phyloP scores from a whole-genome alignment of 2,888 invertebrate species.

The Vanessa cardui region DNA sequence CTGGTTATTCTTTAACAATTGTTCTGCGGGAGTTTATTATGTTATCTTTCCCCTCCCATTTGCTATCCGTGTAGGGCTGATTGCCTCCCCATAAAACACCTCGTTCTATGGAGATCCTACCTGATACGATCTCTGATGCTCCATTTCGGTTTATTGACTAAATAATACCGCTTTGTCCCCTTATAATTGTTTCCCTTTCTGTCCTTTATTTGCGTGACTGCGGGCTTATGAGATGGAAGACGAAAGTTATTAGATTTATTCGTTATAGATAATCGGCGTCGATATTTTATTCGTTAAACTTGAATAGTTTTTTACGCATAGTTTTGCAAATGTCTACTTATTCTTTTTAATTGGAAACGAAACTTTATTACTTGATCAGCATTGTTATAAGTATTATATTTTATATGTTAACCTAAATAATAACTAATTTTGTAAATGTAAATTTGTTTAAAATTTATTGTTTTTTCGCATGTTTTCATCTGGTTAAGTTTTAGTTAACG shows the following conservation, averaged over 20 bases:
- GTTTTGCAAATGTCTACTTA: too few relatives aligned
- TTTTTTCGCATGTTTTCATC: conserved; percentile 37
- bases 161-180: conserved; percentile 51
- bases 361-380: too few relatives aligned
- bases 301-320: neutral
- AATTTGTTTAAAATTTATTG: neutral
- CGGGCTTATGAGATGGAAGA: conserved; percentile 53
- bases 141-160: conserved; percentile 57
- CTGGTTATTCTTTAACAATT: conserved; percentile 34
- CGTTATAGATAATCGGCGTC: conserved; percentile 23
- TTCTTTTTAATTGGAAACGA: too few relatives aligned
- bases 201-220: conserved; percentile 53
- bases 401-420: neutral
- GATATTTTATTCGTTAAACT: neutral
- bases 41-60: conserved; percentile 45
- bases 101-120: conserved; percentile 57
- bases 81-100: conserved; percentile 63
- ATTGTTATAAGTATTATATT: neutral
- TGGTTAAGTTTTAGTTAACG: conserved; percentile 52
- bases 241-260: conserved; percentile 39
- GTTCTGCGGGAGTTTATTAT: conserved; percentile 38
- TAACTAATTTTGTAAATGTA: neutral
- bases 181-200: conserved; percentile 57
- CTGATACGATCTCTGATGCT: conserved; percentile 56
- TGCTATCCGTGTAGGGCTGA: conserved; percentile 46